Conservation (phyloP, 92 coral and sea anemone genomes). For the Palythoa grandiflora region DNA sequence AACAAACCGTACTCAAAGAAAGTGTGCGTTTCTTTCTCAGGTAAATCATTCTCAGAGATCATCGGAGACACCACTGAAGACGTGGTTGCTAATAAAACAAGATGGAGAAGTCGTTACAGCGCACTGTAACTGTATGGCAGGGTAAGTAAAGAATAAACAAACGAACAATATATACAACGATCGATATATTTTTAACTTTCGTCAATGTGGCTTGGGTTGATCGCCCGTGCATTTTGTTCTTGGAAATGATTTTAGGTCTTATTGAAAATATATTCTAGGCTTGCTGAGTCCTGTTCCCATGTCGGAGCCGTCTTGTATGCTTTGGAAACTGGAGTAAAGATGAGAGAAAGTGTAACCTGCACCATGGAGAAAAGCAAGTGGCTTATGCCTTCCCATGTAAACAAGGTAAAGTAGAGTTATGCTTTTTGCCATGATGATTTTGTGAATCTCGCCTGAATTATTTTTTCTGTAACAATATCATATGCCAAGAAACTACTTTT, state of each 20-base stretch:
- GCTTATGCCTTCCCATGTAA: slow-evolving; percentile 9
- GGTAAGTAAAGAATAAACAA: slow-evolving; percentile 4
- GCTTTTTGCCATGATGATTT: background rate
- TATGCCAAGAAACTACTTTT: background rate
- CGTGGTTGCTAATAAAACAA: too few species aligned
- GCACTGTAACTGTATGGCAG: slow-evolving; percentile 1
- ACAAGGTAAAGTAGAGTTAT: slow-evolving; percentile 12
- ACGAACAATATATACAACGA: background rate
- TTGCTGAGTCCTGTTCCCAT: background rate
- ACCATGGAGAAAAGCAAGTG: slow-evolving; percentile 15
- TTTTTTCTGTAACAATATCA: background rate
- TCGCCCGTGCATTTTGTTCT: slow-evolving; percentile 7
- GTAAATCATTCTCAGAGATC: too few species aligned
- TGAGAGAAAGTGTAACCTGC: slow-evolving; percentile 10
- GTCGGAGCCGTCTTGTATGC: background rate
- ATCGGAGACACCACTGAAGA: too few species aligned
- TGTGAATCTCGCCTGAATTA: background rate
- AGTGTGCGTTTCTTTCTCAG: too few species aligned
- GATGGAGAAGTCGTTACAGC: background rate
- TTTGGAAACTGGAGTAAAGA: slow-evolving; percentile 4
- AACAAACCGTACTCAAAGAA: too few species aligned
- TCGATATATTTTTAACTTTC: background rate
- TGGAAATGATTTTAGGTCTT: slow-evolving; percentile 2
- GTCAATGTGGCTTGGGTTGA: background rate
- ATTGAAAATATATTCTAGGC: background rate